Evolutionary conservation across 2,888 invertebrate genomes (phyloP), one percentile per base, ranked within the genome.

Genomic region (Plagiodera versicolora): DNA sequence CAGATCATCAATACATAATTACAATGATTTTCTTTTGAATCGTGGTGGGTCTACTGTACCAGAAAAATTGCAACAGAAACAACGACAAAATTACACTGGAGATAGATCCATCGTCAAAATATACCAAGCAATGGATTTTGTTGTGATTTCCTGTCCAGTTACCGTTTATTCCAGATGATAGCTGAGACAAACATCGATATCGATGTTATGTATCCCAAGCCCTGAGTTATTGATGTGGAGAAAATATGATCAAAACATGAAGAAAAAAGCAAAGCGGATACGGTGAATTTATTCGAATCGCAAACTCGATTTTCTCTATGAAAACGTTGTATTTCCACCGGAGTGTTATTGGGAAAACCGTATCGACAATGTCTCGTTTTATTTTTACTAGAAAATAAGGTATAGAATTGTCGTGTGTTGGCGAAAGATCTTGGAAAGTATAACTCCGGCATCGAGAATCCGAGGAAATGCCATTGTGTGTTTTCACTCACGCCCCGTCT

Each of bases 371-470:
- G 6, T 14, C 39, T 39, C 39, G 39, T 39, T 39, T 6, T 14
- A 11, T 39, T 39, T 39, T n/a, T 11, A 2, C 4, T 39, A 6
- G 11, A 6, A n/a, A n/a, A 4, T 39, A 14, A 39, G 14, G 39
- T 11, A 2, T 11, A 3, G 14, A 14, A 39, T 14, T 14, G 14
- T 53, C 24, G 24, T 53, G 52, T 35, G 44, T 44, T 24, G 24
- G 18, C 52, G 39, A 20, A 53, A 53, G 35, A 44, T 44, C 19
- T 53, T 44, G 52, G 44, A 53, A 11, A 24, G 9, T 44, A 39
- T 20, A 39, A 19, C 39, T 19, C 8, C 44, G 18, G 44, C 39
- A 44, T 24, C 52, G 17, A 53, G 44, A 53, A 20, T 19, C 51
- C 51, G 35, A 51, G 35, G 18, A 17, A 16, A 50, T 3, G 18